Evolutionary conservation across 1,140 invertebrate species (phyloP), one percentile per base, ranked within the genome.

Genomic region (Drosophila pectinifera): DNA sequence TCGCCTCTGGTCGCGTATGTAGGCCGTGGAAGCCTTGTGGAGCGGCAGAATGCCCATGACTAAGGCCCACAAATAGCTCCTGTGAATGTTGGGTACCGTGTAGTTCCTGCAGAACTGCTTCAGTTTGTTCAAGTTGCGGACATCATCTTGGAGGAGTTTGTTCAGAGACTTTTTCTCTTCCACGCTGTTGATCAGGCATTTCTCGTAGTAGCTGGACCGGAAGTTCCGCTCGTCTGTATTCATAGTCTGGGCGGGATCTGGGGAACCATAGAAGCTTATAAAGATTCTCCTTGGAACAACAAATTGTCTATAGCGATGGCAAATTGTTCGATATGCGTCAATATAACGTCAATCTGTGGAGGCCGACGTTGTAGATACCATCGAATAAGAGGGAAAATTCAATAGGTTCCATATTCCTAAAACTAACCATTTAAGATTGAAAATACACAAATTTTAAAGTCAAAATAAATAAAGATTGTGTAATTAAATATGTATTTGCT

Each of bases 151-250:
- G 61, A 98, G 93, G 6, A 98, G 93, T 90, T 97, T 97, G 93
- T 98, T 97, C n/a, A 98, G 92, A 0, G 97, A 97, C 92, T 97
- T 97, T 92, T 97, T 98, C 91, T 98, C 97, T 92, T 98, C 97
- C 0, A 98, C 97, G 76, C 96, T 96, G 55, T 76, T 76, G 95
- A 95, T 93, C 96, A 97, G 54, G 97, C 97, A 43, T 94, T 95
- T 94, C 85, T 94, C 94, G 85, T 98, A 98, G 88, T 98, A 98
- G 18, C 96, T 95, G 0, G 96, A 97, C 31, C 97, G 95, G 93
- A 98, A 98, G 93, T 98, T 98, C 78, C 97, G 93, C 89, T 96
- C 95, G 75, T 96, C 96, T 3, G 94, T 93, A 74, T 91, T 88
- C 93, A 94, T 94, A 39, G 31, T 42, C 16, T 31, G 11, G 8